These are phyloP conservation scores for Todiramphus saurophagus DNA, from an alignment of 2,113 vertebrate species.

Conservation along the genomic window DNA sequence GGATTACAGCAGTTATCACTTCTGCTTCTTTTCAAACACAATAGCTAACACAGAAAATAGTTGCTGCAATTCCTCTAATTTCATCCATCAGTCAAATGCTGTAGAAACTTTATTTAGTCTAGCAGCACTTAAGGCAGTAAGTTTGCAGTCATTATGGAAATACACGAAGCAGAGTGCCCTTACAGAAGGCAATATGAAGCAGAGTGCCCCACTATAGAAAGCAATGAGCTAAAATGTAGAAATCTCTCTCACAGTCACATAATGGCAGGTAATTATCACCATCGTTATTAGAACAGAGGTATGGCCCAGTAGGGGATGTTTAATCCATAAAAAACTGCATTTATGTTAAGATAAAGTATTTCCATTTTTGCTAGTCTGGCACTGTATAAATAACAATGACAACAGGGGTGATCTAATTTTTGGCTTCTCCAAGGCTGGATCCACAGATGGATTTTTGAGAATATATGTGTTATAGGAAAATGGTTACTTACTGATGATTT, in stretches of 20 bases:
- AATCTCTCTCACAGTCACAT: neutral
- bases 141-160: neutral
- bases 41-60: neutral
- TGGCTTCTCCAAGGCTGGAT: neutral
- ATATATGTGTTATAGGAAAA: neutral
- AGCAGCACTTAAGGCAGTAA: neutral
- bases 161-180: neutral
- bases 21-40: neutral
- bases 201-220: neutral
- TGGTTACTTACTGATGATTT: constrained; percentile 66
- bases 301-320: neutral
- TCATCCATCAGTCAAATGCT: neutral
- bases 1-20: neutral
- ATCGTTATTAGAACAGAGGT: neutral
- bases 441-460: neutral
- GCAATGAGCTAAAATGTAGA: neutral
- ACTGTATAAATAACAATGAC: neutral
- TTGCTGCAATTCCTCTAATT: constrained; percentile 5
- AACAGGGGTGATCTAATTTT: neutral
- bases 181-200: neutral
- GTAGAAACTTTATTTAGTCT: neutral
- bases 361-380: constrained; percentile 5
- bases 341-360: neutral
- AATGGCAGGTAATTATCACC: constrained; percentile 32
- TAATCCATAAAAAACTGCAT: neutral